These are phyloP conservation scores for Gibbula magus DNA, from an alignment of 2,888 invertebrate genomes.

Conservation along the genomic window DNA sequence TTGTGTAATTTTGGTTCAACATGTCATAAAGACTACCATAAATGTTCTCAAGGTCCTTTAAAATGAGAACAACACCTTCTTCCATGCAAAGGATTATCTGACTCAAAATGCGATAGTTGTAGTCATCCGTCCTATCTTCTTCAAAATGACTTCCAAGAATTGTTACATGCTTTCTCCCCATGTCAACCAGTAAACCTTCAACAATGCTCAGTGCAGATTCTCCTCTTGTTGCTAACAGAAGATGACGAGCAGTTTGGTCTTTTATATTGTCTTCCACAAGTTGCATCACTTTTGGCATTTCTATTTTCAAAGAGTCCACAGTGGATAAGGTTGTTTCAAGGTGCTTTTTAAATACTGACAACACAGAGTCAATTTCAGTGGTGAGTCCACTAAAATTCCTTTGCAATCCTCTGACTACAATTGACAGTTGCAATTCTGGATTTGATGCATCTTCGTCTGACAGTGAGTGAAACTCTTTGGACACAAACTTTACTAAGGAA, in stretches of 20 bases:
- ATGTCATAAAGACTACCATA: conserved; percentile 61
- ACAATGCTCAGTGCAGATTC: conserved; percentile 49
- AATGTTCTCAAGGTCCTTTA: conserved; percentile 56
- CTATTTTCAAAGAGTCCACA: not conserved
- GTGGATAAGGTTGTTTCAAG: not conserved
- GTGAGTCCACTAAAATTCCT: conserved; percentile 58
- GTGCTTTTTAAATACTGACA: conserved; percentile 36
- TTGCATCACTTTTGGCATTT: conserved; percentile 31
- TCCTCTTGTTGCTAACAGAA: conserved; percentile 52
- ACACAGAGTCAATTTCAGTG: conserved; percentile 36
- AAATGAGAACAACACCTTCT: conserved; percentile 49
- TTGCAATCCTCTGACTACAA: conserved; percentile 48
- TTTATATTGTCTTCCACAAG: conserved; percentile 49
- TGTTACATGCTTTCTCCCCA: conserved; percentile 39
- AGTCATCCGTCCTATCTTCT: conserved; percentile 58
- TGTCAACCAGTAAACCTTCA: conserved; percentile 40
- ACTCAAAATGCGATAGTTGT: conserved; percentile 56
- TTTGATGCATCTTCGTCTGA: not conserved
- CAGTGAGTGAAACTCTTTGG: not conserved
- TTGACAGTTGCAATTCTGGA: not conserved
- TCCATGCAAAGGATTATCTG: conserved; percentile 62
- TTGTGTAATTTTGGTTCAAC: conserved; percentile 60
- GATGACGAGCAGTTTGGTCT: conserved; percentile 48
- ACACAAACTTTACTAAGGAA: conserved; percentile 32
- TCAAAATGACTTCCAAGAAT: conserved; percentile 61